These are phyloP conservation scores for Nylanderia fulva DNA, from an alignment of 1,140 invertebrate species.

Conservation along the genomic window DNA sequence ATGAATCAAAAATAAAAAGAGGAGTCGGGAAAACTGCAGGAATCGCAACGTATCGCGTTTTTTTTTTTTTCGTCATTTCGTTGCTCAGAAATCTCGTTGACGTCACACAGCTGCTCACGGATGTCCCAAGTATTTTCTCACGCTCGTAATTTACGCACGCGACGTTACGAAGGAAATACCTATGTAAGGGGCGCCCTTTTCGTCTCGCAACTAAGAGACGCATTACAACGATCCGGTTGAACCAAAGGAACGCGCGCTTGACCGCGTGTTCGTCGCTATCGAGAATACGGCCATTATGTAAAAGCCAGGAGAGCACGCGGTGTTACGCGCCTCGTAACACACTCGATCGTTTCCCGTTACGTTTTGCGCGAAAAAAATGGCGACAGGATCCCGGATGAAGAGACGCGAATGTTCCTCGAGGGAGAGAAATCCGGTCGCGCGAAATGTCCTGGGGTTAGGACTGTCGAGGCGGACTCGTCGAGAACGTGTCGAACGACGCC, in stretches of 20 bases:
- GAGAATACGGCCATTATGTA: slow-evolving; percentile 11
- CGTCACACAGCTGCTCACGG: not conserved
- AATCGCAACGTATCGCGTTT: not conserved
- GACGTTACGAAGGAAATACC: not conserved
- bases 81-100: not conserved
- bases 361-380: slow-evolving; percentile 29
- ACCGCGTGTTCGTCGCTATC: not conserved
- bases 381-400: not conserved
- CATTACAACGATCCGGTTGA: no score
- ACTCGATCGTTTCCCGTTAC: not conserved
- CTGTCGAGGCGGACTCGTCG: not conserved
- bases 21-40: not conserved
- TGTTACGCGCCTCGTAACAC: slow-evolving; percentile 8
- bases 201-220: not conserved
- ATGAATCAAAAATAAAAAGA: no score
- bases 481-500: no score
- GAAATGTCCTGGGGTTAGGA: slow-evolving; percentile 29
- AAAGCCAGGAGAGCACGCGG: not conserved
- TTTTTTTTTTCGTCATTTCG: not conserved
- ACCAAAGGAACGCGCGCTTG: no score
- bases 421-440: not conserved
- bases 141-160: not conserved
- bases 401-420: not conserved
- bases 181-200: no score
- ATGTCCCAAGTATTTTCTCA: not conserved